phyloP scores from a whole-genome alignment of 1,140 invertebrate species.

The Anagrus nilaparvatae region DNA sequence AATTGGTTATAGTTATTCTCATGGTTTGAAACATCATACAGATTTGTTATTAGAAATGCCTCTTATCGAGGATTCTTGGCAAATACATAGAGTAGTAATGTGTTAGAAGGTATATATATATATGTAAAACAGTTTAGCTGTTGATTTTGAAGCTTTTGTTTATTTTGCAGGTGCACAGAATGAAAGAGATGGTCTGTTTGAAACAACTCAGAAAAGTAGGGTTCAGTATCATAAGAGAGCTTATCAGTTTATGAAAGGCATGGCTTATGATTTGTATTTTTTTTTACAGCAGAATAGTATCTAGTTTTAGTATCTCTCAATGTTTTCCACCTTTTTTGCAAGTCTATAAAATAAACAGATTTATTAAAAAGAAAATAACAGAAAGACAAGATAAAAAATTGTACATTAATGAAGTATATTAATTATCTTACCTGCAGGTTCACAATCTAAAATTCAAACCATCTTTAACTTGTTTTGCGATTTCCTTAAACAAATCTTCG shows the following conservation, averaged over 20 bases:
- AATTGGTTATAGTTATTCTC: conserved; percentile 88
- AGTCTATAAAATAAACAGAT: too few species aligned
- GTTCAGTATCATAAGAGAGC: conserved; percentile 92
- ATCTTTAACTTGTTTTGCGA: too few species aligned
- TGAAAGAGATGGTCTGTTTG: conserved; percentile 84
- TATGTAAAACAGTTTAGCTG: neutral
- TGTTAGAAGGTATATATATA: conserved; percentile 69
- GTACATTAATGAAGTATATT: too few species aligned
- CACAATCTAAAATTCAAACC: too few species aligned
- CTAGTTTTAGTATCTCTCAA: too few species aligned
- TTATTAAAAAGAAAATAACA: too few species aligned
- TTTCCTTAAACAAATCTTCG: too few species aligned
- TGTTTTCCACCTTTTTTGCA: too few species aligned
- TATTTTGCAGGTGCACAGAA: conserved; percentile 61
- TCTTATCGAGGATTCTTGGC: conserved; percentile 90
- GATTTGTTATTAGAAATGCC: conserved; percentile 81
- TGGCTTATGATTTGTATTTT: too few species aligned
- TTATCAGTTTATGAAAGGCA: conserved; percentile 93
- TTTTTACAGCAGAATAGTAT: too few species aligned
- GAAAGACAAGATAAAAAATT: too few species aligned
- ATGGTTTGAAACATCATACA: conserved; percentile 84
- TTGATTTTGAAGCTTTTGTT: neutral
- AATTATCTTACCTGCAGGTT: too few species aligned
- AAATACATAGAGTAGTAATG: conserved; percentile 83
- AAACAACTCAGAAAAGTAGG: conserved; percentile 84